Base-by-base conservation (phyloP, 1,140 invertebrate species). In the Ceratitis capitata region DNA sequence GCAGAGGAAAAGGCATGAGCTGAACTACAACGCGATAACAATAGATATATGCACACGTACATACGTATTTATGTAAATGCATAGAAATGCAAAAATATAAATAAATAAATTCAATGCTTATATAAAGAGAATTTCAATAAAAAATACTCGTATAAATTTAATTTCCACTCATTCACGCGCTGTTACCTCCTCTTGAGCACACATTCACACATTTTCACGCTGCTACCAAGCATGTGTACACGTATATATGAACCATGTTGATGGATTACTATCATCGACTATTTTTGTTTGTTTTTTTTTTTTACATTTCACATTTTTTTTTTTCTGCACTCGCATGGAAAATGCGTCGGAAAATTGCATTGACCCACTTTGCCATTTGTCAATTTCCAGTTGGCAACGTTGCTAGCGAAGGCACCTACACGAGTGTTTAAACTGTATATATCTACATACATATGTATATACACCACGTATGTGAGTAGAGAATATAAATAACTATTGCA, bases 291-390 rank as follows among this genome's bases (percentile, higher is more conserved):
- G 45, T 47, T 47, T 47, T 47, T 47, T 47, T 47, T 47, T 14
- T 53, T 53, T 53, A 1, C 51, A 1, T 53, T 53, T 53, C 51
- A 9, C n/a, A 53, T 2, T 16, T 69, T 4, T 16, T 35, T 61
- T 61, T 61, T 19, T 32, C 29, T 69, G 14, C 61, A 69, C 61
- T 69, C 61, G 61, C 39, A 32, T 32, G 29, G 61, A 69, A 69
- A 69, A 69, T 35, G 32, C 32, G 19, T 10, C 32, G 32, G 61
- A 69, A 69, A 69, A 69, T 69, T 69, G 61, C 61, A 69, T 69
- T 69, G 61, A 69, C 61, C 61, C 32, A 69, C 29, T 69, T 69
- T 69, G 61, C 16, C 32, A 69, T 69, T 69, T 69, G 61, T 35
- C 61, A 69, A 35, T 69, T 35, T 69, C 29, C 29, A 29, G 32